phyloP scores from a whole-genome alignment of 2,797 vertebrate genomes.

The Danionella dracula region DNA sequence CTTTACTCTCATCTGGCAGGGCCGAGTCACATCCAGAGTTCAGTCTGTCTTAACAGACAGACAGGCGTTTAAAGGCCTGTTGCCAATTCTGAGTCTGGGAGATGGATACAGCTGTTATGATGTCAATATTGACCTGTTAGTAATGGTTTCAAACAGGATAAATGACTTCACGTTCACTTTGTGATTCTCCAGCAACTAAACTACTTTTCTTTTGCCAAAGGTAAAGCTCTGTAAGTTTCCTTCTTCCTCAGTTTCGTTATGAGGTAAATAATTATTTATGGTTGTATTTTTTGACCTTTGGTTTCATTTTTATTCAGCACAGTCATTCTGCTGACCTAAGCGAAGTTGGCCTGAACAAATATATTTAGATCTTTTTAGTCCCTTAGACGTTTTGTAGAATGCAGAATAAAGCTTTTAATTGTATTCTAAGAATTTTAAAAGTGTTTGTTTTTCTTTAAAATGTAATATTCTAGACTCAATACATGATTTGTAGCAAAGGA shows the following conservation, averaged over 20 bases:
- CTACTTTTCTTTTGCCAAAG: no score
- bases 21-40: slow-evolving; percentile 19
- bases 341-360: no score
- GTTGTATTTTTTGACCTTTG: background rate
- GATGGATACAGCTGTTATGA: slow-evolving; percentile 37
- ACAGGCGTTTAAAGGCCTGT: slow-evolving; percentile 50
- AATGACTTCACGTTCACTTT: slow-evolving; percentile 9
- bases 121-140: slow-evolving; percentile 49
- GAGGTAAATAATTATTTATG: background rate
- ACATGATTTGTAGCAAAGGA: no score
- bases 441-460: no score
- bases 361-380: no score
- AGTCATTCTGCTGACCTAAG: no score
- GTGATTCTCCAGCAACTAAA: no score
- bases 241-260: slow-evolving; percentile 10
- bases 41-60: slow-evolving; percentile 15
- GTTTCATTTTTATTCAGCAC: slow-evolving; percentile 6
- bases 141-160: slow-evolving; percentile 51
- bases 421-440: no score
- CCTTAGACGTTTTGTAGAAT: no score
- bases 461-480: no score
- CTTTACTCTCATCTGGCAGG: background rate
- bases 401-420: no score
- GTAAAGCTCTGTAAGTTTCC: slow-evolving; percentile 39
- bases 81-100: slow-evolving; percentile 40